These are phyloP conservation scores for Selenia dentaria DNA, from an alignment of 2,888 invertebrate species.

Conservation along the genomic window DNA sequence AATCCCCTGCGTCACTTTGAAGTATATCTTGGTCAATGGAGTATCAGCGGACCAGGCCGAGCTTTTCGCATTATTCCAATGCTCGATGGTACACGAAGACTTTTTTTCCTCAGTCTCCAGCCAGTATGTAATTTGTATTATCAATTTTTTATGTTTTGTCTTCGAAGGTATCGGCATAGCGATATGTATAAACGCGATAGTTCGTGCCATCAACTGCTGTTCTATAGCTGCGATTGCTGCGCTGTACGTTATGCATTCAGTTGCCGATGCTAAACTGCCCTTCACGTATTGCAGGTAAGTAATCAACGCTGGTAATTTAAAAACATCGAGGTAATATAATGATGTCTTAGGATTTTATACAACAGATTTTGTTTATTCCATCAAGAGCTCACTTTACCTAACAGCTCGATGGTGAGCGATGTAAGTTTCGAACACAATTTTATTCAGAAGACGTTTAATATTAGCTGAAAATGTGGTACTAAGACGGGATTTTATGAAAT, in stretches of 20 bases:
- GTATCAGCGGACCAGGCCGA: slow-evolving; percentile 74
- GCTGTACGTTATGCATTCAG: slow-evolving; percentile 57
- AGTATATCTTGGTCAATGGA: slow-evolving; percentile 77
- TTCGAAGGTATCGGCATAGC: slow-evolving; percentile 69
- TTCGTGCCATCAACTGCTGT: slow-evolving; percentile 65
- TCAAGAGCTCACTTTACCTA: no score
- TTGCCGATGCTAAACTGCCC: slow-evolving; percentile 60
- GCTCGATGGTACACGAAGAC: slow-evolving; percentile 71
- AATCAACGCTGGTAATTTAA: no score
- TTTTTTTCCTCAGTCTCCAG: no score
- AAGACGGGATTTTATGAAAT: no score
- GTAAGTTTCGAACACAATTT: no score
- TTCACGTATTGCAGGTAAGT: slow-evolving; percentile 70
- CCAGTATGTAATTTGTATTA: no score
- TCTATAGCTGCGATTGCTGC: slow-evolving; percentile 63
- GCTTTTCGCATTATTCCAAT: slow-evolving; percentile 72
- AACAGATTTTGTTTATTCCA: no score
- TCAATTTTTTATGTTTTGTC: not conserved
- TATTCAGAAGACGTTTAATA: no score
- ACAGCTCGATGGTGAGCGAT: no score
- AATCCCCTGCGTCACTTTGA: slow-evolving; percentile 76
- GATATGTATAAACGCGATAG: slow-evolving; percentile 68
- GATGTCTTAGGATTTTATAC: no score
- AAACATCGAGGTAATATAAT: no score
- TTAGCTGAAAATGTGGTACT: no score